These are phyloP conservation scores for Nemotelus nigrinus DNA, from an alignment of 2,888 invertebrate species.

Conservation along the genomic window DNA sequence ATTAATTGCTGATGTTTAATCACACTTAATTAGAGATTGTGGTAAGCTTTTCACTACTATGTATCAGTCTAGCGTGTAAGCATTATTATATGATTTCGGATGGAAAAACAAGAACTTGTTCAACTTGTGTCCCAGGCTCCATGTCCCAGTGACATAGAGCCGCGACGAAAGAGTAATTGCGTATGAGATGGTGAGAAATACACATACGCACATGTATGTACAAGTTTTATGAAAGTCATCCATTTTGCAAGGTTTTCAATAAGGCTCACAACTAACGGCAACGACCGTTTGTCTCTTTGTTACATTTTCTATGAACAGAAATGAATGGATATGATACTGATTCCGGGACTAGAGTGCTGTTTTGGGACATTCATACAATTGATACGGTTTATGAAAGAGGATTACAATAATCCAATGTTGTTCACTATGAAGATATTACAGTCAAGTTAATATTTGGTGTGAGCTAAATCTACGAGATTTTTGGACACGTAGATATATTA, in stretches of 20 bases:
- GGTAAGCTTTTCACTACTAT: constrained; percentile 32
- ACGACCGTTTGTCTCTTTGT: too few species aligned
- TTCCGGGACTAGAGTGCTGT: too few species aligned
- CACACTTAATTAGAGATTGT: constrained; percentile 50
- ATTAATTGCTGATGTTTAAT: constrained; percentile 49
- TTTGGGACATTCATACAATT: too few species aligned
- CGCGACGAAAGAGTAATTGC: neutral
- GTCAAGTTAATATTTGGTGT: too few species aligned
- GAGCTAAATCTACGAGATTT: too few species aligned
- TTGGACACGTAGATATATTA: too few species aligned
- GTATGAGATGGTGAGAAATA: too few species aligned
- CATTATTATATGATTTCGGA: constrained; percentile 29
- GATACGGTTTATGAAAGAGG: too few species aligned
- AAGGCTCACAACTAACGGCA: constrained; percentile 30
- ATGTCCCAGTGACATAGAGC: constrained; percentile 33
- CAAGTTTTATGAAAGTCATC: constrained; percentile 44
- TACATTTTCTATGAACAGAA: too few species aligned
- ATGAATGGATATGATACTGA: too few species aligned
- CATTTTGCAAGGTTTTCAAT: constrained; percentile 47
- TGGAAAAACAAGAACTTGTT: constrained; percentile 28
- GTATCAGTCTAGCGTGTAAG: neutral
- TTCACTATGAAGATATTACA: too few species aligned
- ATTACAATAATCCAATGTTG: too few species aligned
- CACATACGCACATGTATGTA: neutral
- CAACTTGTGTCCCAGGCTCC: neutral